Conservation (phyloP, 2,797 vertebrate genomes). For the Leuciscus waleckii region DNA sequence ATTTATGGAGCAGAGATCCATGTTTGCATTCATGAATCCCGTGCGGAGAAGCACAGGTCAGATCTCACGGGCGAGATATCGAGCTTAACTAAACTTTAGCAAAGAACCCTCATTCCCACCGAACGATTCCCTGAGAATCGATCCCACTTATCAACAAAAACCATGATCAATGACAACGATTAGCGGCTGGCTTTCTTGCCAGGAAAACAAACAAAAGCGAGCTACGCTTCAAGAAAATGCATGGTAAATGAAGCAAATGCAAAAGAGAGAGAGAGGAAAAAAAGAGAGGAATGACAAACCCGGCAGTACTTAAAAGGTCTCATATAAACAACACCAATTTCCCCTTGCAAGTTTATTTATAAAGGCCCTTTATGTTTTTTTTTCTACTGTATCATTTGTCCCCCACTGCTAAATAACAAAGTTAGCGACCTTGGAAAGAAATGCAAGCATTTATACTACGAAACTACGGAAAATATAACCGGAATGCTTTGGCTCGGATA, state of each 20-base stretch:
- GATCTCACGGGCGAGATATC: constrained; percentile 21
- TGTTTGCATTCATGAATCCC: constrained; percentile 29
- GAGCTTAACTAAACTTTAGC: constrained; percentile 23
- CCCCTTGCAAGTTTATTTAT: not conserved
- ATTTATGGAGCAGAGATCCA: constrained; percentile 33
- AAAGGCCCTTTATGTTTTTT: not conserved
- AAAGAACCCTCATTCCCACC: constrained; percentile 24
- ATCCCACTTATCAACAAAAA: constrained; percentile 40
- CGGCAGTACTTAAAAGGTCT: not conserved
- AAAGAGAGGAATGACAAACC: not conserved
- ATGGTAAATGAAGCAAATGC: constrained; percentile 9
- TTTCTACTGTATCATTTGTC: constrained; percentile 18
- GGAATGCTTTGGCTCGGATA: not conserved
- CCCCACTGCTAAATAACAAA: constrained; percentile 27
- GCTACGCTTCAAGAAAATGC: not conserved
- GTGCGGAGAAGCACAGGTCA: constrained; percentile 14
- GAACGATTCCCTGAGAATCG: constrained; percentile 22
- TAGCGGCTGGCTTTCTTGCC: constrained; percentile 18
- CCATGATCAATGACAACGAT: constrained; percentile 41
- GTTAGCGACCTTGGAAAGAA: constrained; percentile 43
- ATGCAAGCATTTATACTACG: constrained; percentile 35
- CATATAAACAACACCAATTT: constrained; percentile 30
- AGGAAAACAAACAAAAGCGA: constrained; percentile 25
- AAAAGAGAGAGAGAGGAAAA: not conserved
- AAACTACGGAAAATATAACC: constrained; percentile 1